Evolutionary conservation across 2,797 vertebrate genomes (phyloP), one percentile per base, ranked within the genome.

Genomic region (Tadarida brasiliensis): DNA sequence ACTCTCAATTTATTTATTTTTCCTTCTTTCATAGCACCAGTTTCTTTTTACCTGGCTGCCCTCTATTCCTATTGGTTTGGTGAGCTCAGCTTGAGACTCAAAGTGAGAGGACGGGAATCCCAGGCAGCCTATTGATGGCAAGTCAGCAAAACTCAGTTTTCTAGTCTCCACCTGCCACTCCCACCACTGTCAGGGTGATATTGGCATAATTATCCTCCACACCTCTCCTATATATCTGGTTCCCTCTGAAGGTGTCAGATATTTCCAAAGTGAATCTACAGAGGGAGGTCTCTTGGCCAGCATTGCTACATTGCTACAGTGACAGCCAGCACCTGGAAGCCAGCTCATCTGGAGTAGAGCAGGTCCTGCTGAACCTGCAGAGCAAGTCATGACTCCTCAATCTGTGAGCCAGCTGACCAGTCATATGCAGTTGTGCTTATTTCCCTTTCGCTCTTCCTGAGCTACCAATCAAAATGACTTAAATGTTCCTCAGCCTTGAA

Each of bases 311-410:
- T 56, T 16, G 74, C 54, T 28, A 24, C 17, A 11, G 15, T 51
- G 54, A 39, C 61, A 39, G 20, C 20, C 30, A 16, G 4, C 5
- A 2, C 6, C 9, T 28, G 24, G 87, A 61, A 54, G 84, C 39
- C 11, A 56, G 15, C 16, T 19, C n/a, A 47, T 39, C 8, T 0
- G 0, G 2, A 71, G 12, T 47, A 51, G 6, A 12, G 8, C 20
- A 28, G 63, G 4, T 6, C 17, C 2, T 12, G 44, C 6, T 15
- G 35, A 54, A 39, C 54, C 35, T 33, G 74, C 1, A 24, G 26
- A 39, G 20, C 51, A 30, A n/a, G 44, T 22, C 17, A 1, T 33
- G 8, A 30, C 22, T 49, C 61, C 26, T 24, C 35, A 47, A 19
- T 2, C 15, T 6, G 2, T 3, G 2, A 26, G 19, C 39, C 14